Percentiles rank a stretch among this genome's conserved stretches.
Conservation (phyloP, 2,888 invertebrate species). For the Chymomyza fuscimana region DNA sequence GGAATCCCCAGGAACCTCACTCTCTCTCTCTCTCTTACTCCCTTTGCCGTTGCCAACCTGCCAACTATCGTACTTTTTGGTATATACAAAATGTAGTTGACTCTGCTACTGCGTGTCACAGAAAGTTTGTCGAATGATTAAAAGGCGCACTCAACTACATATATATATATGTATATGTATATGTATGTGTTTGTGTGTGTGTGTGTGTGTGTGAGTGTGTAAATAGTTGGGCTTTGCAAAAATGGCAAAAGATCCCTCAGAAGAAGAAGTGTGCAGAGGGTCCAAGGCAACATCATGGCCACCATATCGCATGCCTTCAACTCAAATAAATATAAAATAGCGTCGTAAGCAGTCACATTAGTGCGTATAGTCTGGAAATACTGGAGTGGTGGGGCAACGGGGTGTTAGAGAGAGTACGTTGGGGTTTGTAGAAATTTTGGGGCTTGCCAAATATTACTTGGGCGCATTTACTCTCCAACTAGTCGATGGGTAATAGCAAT, state of each 20-base stretch:
- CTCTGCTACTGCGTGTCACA: conserved; percentile 61
- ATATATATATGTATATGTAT: conserved; percentile 23
- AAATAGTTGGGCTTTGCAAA: conserved; percentile 56
- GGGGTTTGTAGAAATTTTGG: not conserved
- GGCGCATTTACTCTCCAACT: not conserved
- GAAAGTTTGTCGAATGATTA: conserved; percentile 75
- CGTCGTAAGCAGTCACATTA: conserved; percentile 71
- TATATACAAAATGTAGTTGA: conserved; percentile 70
- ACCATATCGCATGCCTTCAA: conserved; percentile 11
- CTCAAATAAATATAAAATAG: conserved; percentile 68
- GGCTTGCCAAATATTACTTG: not conserved
- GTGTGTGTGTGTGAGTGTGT: conserved; percentile 7
- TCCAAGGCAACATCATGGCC: conserved; percentile 59
- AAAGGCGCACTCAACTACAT: conserved; percentile 58
- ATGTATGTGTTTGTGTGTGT: conserved; percentile 15
- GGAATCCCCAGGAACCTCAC: not conserved
- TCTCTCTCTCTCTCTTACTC: not conserved
- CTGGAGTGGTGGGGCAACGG: not conserved
- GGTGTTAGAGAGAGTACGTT: not conserved
- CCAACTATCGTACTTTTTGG: conserved; percentile 16
- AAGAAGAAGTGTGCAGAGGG: conserved; percentile 41
- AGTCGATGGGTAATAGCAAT: too few relatives aligned
- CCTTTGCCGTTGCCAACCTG: not conserved
- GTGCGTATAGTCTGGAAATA: conserved; percentile 31
- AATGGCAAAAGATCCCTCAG: conserved; percentile 76